Base-by-base conservation (phyloP, 2,888 invertebrate species). In the Camponotus fellah region DNA sequence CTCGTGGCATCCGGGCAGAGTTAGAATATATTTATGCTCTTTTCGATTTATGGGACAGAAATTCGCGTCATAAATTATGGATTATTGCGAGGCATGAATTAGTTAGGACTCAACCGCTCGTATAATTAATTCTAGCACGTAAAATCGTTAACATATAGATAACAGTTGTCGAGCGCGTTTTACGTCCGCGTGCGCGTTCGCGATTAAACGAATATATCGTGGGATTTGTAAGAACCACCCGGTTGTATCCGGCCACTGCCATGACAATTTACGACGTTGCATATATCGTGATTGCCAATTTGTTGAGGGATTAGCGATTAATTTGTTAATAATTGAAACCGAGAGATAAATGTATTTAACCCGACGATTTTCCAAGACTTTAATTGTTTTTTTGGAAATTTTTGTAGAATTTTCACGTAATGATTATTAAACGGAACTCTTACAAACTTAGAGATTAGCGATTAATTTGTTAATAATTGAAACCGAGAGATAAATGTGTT, bases 121-220 rank as follows among this genome's bases (percentile, higher is more conserved):
- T 65, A 79, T 75, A 77, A 77, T 85, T 60, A 77, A 62, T 74
- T 53, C 46, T 46, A 79, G 12, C 69, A 34, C 43, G 79, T 69
- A 46, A 69, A 79, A 69, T 79, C 69, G 69, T 69, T 79, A 60
- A 79, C 58, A 60, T 69, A 68, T 79, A 79, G 43, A 69, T 69
- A 69, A 69, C 79, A 56, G 34, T 79, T 69, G 79, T 79, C 79
- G 58, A 12, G 43, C 66, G 53, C 69, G 46, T 69, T 79, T 69
- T 79, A 77, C 34, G 58, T 46, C 32, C 21, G 32, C 14, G 43
- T n/a, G 68, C 43, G 43, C 79, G 58, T 62, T 58, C 8, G 46
- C 79, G 69, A 79, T 69, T 69, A 58, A 69, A 79, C 69, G 69
- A 69, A 69, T 79, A 79, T 79, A 79, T 60, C 43, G 68, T 79